Conservation (phyloP, 35 echinoderm and acorn worm genomes). For the Chiridota heheva region DNA sequence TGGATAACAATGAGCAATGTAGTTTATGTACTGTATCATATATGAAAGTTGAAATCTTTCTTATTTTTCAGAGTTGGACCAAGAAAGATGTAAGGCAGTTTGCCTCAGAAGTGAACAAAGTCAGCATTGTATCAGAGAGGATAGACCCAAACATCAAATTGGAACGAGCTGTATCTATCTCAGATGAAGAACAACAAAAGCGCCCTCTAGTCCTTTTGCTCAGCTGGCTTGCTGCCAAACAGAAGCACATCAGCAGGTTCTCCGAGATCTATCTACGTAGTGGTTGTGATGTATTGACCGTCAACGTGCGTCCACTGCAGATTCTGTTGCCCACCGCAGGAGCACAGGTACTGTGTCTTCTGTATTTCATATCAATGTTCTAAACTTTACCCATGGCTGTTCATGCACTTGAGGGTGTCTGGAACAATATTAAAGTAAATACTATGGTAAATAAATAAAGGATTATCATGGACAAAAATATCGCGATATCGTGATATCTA, state of each 20-base stretch:
- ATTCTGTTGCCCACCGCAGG: constrained; percentile 57
- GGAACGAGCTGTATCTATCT: neutral
- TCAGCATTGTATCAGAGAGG: neutral
- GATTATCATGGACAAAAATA: no score
- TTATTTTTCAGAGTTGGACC: constrained; percentile 14
- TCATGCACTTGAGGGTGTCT: no score
- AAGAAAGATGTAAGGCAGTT: neutral
- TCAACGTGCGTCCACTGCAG: constrained; percentile 64
- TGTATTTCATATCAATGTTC: no score
- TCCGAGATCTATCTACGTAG: constrained; percentile 51
- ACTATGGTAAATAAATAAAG: no score
- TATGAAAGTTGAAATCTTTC: no score
- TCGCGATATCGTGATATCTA: no score
- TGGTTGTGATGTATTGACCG: constrained; percentile 74
- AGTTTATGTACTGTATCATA: no score
- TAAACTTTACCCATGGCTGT: no score
- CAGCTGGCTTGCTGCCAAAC: constrained; percentile 85
- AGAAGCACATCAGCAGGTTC: constrained; percentile 73
- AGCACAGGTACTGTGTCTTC: no score
- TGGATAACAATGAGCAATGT: no score
- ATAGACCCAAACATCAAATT: constrained; percentile 33
- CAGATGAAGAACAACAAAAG: constrained; percentile 2
- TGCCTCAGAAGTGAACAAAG: neutral
- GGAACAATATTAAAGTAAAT: no score
- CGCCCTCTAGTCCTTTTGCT: constrained; percentile 78